A percentile compares a stretch with the other conserved stretches of the same genome.
Conservation (phyloP, 2,797 vertebrate genomes). For the Anabacerthia variegaticeps region DNA sequence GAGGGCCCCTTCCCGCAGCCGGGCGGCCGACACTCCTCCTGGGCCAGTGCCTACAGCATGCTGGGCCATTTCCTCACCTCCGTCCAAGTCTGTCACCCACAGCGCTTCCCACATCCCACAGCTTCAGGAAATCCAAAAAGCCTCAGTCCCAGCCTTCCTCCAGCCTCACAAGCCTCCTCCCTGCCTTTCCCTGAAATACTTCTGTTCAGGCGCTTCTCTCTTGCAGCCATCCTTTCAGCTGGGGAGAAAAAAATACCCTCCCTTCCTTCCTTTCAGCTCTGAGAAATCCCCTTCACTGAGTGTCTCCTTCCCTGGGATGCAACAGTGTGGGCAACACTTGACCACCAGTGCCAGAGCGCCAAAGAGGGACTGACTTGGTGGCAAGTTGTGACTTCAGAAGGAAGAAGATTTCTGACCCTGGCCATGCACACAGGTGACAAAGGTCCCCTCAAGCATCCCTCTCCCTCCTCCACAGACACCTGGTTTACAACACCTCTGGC, state of each 20-base stretch:
- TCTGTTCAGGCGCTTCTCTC: background rate
- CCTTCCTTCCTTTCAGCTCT: background rate
- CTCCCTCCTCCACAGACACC: background rate
- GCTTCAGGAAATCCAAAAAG: constrained; percentile 44
- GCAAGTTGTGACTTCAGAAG: background rate
- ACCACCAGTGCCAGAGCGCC: fast-evolving
- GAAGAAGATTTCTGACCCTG: background rate
- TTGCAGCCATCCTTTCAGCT: background rate
- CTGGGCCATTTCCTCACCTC: background rate
- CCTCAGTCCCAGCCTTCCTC: background rate
- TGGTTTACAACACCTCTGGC: background rate
- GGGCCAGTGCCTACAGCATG: background rate
- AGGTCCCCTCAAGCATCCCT: background rate
- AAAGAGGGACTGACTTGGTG: background rate
- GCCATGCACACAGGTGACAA: background rate
- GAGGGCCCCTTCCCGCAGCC: background rate
- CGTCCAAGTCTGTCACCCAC: constrained; percentile 39
- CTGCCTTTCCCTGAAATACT: background rate
- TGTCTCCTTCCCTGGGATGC: fast-evolving
- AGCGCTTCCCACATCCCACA: constrained; percentile 33
- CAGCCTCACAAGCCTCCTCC: background rate
- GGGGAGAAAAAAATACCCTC: fast-evolving
- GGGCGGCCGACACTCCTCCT: background rate
- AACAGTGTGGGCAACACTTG: fast-evolving
- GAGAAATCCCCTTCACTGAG: background rate